Conservation (phyloP, 2,113 vertebrate genomes). For the Ceuthmochares aereus region DNA sequence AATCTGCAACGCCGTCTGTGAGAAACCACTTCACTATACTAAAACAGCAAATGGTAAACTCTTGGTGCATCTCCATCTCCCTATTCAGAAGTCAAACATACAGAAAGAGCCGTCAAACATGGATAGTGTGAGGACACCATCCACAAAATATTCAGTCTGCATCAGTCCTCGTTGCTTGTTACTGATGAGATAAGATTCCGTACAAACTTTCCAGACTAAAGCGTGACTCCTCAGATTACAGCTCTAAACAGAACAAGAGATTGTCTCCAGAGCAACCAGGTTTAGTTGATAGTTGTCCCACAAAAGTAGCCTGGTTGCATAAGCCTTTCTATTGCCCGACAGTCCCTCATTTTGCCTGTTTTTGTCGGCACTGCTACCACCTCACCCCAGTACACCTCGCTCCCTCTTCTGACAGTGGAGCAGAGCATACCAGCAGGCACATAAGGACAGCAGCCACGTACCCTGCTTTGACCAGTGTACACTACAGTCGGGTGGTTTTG, state of each 20-base stretch:
- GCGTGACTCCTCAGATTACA: background rate
- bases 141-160: background rate
- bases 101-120: background rate
- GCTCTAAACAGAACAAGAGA: background rate
- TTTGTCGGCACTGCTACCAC: background rate
- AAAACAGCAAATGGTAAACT: background rate
- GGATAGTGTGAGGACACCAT: background rate
- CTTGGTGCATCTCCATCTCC: background rate
- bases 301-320: background rate
- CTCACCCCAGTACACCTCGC: accelerated
- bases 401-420: background rate
- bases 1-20: background rate
- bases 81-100: accelerated
- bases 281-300: background rate
- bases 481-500: background rate
- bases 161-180: background rate
- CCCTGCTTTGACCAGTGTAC: background rate
- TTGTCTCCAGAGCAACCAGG: background rate
- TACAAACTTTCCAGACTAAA: background rate
- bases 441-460: accelerated
- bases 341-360: background rate
- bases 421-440: background rate
- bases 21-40: background rate
- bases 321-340: background rate
- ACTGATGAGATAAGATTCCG: accelerated